These are phyloP conservation scores for Rhamphomyia laevipes DNA, from an alignment of 2,888 invertebrate species.

Conservation along the genomic window DNA sequence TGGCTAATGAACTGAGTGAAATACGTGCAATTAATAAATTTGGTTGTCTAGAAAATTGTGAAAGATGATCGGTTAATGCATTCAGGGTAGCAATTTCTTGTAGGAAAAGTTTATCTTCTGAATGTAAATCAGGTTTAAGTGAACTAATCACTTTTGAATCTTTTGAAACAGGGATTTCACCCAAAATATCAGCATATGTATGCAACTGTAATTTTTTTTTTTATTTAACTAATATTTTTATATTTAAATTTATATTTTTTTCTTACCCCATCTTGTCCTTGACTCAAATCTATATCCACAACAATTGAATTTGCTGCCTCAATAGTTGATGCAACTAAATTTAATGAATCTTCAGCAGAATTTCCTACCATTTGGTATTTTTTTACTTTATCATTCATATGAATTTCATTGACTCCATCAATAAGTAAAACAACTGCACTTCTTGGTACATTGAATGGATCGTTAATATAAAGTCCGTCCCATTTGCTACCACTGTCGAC, in stretches of 20 bases:
- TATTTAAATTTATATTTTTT: background rate
- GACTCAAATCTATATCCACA: conserved; percentile 50
- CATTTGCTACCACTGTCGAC: conserved; percentile 59
- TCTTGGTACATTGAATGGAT: conserved; percentile 65
- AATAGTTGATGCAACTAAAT: conserved; percentile 48
- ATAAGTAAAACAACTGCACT: conserved; percentile 56
- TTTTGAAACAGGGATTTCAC: conserved; percentile 19
- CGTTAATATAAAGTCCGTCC: conserved; percentile 52
- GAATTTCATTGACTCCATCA: conserved; percentile 49
- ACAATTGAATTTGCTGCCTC: conserved; percentile 48
- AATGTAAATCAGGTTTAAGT: conserved; percentile 28
- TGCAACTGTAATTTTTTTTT: conserved; percentile 14
- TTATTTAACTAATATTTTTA: conserved; percentile 8
- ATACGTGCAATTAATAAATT: conserved; percentile 25
- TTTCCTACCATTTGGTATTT: conserved; percentile 26
- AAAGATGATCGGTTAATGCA: conserved; percentile 22
- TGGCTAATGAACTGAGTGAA: conserved; percentile 25
- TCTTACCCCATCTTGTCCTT: conserved; percentile 52
- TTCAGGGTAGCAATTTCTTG: conserved; percentile 25
- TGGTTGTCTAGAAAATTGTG: conserved; percentile 21
- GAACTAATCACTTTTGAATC: background rate
- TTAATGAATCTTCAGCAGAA: conserved; percentile 27
- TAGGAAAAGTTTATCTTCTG: conserved; percentile 30
- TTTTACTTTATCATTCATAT: conserved; percentile 23
- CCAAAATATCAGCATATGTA: conserved; percentile 22